A percentile compares a stretch with the other conserved stretches of the same genome.
Evolutionary conservation across 2,888 invertebrate species (phyloP).

Genomic region (Busseola fusca): DNA sequence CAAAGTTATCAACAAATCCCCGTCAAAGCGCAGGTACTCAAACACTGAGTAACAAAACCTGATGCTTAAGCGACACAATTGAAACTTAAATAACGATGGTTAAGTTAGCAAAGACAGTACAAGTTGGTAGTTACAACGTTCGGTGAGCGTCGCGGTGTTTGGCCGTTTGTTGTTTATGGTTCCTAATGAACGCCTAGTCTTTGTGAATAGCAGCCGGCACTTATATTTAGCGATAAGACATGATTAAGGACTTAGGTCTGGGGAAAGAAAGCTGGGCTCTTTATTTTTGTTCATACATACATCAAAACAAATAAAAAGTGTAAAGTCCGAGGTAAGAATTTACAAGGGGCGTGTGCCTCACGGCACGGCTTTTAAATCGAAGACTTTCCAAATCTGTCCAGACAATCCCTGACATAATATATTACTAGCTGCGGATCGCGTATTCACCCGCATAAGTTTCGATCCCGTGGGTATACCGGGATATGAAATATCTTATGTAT

Average conservation of each 20-base stretch:
- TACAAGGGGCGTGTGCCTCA: too few species aligned
- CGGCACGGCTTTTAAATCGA: too few species aligned
- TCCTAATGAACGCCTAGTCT: slow-evolving; percentile 49
- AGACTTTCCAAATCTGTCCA: not conserved
- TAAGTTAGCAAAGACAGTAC: slow-evolving; percentile 52
- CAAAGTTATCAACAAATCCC: slow-evolving; percentile 34
- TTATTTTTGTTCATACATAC: too few species aligned
- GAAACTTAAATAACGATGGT: slow-evolving; percentile 62
- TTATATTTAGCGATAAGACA: slow-evolving; percentile 30
- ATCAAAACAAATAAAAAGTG: too few species aligned
- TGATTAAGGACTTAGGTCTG: slow-evolving; percentile 28
- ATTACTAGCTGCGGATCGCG: too few species aligned
- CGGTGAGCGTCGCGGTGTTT: slow-evolving; percentile 50
- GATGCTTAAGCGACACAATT: slow-evolving; percentile 56
- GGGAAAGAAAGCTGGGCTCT: not conserved
- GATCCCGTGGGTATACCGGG: too few species aligned
- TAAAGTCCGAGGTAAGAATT: too few species aligned
- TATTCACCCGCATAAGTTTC: too few species aligned
- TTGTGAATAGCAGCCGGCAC: slow-evolving; percentile 32
- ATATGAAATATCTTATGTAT: too few species aligned
- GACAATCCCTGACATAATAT: not conserved
- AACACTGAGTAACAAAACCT: slow-evolving; percentile 44
- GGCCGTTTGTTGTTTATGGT: slow-evolving; percentile 43
- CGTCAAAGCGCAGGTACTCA: slow-evolving; percentile 35
- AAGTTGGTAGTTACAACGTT: slow-evolving; percentile 47